Base-by-base conservation (phyloP, 2,888 invertebrate genomes). In the Dolichomitus sp. region DNA sequence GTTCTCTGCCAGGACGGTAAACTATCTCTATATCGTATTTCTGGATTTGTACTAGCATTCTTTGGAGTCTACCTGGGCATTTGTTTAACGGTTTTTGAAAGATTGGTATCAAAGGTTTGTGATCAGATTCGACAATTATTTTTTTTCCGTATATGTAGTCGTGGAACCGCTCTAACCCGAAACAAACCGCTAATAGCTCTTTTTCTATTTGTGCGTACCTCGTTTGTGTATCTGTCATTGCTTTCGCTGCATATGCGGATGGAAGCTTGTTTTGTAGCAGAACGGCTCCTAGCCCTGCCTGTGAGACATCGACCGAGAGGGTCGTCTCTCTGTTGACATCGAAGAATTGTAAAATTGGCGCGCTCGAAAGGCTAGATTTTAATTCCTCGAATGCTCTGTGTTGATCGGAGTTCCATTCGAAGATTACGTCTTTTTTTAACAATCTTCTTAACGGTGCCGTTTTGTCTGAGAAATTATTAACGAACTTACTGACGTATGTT, bases 401-500 rank as follows among this genome's bases (percentile, higher is more conserved):
- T 79, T 89, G 89, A 33, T 81, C 23, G 0, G 83, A 59, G 42
- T 80, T 63, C 91, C 90, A 92, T 6, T 66, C n/a, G 85, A 87
- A 92, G n/a, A 42, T 17, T 59, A 45, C 19, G 57, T 89, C 76
- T 81, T 90, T 90, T 37, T 78, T 80, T 17, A 89, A 63, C 33
- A 90, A 70, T 66, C 59, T 77, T 65, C 88, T 65, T 27, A 91
- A 57, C 11, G 84, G 80, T 12, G 52, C 65, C 0, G 86, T 84
- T 17, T 83, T 65, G 4, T 80, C 61, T 9, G 88, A 80, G 5
- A 90, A 85, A 66, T 88, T 85, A 27, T 86, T 87, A 7, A 92
- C 86, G 74, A 89, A 90, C 63, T 87, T 88, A 11, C 84, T 65
- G 7, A 91, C 42, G 80, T 90, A 90, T 17, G 83, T 88, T 19